Evolutionary conservation across 1,140 invertebrate species (phyloP).

Genomic region (Amyelois transitella): DNA sequence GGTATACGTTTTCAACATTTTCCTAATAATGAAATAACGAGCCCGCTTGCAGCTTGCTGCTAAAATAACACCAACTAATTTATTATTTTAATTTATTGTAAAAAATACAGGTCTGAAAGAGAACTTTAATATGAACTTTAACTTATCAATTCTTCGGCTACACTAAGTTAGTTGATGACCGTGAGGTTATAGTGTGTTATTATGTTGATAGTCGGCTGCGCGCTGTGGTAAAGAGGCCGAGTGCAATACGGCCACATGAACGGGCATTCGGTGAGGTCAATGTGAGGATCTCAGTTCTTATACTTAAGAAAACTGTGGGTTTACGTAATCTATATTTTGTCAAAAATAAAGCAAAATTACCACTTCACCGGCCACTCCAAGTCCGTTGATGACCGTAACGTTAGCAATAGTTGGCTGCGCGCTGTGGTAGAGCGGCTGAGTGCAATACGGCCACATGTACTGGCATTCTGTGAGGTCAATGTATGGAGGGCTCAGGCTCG

Average conservation of each 20-base stretch:
- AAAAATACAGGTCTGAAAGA: no score
- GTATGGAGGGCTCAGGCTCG: constrained; percentile 83
- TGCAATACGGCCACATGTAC: constrained; percentile 99
- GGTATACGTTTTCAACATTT: no score
- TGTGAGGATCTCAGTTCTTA: no score
- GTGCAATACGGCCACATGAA: constrained; percentile 99
- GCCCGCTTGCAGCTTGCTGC: no score
- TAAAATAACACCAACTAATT: no score
- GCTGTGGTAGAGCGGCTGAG: constrained; percentile 93
- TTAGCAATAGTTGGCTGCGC: constrained; percentile 93
- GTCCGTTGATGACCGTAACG: constrained; percentile 91
- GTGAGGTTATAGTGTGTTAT: no score
- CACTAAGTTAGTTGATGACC: constrained; percentile 91
- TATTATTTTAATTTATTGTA: no score
- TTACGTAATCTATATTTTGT: no score
- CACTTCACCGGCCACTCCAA: constrained; percentile 90
- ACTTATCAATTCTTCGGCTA: constrained; percentile 83
- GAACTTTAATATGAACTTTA: no score
- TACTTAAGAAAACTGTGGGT: no score
- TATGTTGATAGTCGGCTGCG: constrained; percentile 90
- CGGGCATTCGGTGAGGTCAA: constrained; percentile 94
- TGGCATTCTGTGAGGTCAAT: constrained; percentile 95
- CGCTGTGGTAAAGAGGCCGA: constrained; percentile 92
- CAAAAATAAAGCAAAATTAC: constrained; percentile 40
- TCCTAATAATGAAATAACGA: constrained; percentile 2